Conservation (phyloP, 2,113 vertebrate species). For the Grus americana region DNA sequence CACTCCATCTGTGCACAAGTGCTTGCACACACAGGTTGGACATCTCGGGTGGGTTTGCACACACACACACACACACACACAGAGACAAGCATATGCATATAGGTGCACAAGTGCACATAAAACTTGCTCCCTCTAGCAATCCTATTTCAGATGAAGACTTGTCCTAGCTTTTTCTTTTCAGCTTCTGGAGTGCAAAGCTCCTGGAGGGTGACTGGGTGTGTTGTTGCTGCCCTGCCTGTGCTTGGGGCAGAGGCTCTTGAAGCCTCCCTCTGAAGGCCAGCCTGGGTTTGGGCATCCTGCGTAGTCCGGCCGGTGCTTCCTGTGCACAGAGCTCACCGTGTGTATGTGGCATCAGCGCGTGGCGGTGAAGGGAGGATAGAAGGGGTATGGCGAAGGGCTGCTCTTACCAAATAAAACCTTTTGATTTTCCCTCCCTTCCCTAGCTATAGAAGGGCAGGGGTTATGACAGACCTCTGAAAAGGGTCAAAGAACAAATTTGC, state of each 20-base stretch:
- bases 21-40: rapidly evolving
- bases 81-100: rapidly evolving
- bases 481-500: neutral
- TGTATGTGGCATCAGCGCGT: rapidly evolving
- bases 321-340: neutral
- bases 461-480: neutral
- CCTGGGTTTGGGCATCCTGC: neutral
- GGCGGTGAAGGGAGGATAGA: neutral
- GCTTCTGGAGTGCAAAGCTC: neutral
- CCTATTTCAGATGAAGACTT: neutral
- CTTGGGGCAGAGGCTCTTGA: neutral
- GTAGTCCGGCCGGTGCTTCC: rapidly evolving
- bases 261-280: neutral
- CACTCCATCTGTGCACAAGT: neutral
- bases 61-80: too few relatives aligned
- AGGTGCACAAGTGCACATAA: rapidly evolving
- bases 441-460: neutral
- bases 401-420: neutral
- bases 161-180: neutral
- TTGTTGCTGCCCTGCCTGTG: neutral
- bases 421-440: rapidly evolving
- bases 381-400: neutral
- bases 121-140: neutral
- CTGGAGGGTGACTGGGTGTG: too few relatives aligned
- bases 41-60: neutral